A percentile compares a stretch with the other conserved stretches of the same genome.
phyloP scores from a whole-genome alignment of 2,888 invertebrate genomes.

The Listrodromus nycthemerus region DNA sequence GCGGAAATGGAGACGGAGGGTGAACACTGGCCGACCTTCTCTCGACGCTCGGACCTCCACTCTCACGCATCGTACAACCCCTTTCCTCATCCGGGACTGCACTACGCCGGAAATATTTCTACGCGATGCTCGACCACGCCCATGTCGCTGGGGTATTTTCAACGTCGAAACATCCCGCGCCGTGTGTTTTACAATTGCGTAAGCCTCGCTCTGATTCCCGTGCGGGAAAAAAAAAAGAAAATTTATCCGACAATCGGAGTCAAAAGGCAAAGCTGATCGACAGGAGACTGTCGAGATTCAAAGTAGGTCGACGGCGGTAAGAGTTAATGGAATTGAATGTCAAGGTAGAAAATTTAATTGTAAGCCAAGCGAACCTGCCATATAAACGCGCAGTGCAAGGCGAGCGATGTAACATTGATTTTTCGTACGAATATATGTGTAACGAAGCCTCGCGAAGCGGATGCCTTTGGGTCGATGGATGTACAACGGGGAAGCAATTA shows the following conservation, averaged over 20 bases:
- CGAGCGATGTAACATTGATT: constrained; percentile 24
- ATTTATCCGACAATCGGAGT: constrained; percentile 47
- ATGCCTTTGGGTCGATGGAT: neutral
- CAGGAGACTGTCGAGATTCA: constrained; percentile 45
- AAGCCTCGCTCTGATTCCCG: neutral
- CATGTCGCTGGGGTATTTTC: constrained; percentile 30
- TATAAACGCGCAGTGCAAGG: neutral
- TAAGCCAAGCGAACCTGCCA: constrained; percentile 2
- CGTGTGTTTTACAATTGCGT: neutral
- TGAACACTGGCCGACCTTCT: constrained; percentile 2
- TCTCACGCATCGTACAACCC: constrained; percentile 33
- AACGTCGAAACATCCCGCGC: neutral
- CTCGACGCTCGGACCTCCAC: constrained; percentile 24
- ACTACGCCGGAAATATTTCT: constrained; percentile 47
- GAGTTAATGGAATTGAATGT: constrained; percentile 56
- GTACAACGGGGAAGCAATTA: constrained; percentile 7
- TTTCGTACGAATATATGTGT: constrained; percentile 11
- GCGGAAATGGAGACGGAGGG: neutral
- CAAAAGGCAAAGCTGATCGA: constrained; percentile 56
- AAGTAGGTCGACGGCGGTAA: constrained; percentile 49
- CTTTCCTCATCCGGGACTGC: constrained; percentile 8
- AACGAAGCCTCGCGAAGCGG: neutral
- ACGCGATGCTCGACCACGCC: constrained; percentile 55
- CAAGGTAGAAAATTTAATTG: constrained; percentile 30
- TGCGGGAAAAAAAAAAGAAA: neutral